phyloP scores from a whole-genome alignment of 2,113 vertebrate species.

The Nothoprocta pentlandii region DNA sequence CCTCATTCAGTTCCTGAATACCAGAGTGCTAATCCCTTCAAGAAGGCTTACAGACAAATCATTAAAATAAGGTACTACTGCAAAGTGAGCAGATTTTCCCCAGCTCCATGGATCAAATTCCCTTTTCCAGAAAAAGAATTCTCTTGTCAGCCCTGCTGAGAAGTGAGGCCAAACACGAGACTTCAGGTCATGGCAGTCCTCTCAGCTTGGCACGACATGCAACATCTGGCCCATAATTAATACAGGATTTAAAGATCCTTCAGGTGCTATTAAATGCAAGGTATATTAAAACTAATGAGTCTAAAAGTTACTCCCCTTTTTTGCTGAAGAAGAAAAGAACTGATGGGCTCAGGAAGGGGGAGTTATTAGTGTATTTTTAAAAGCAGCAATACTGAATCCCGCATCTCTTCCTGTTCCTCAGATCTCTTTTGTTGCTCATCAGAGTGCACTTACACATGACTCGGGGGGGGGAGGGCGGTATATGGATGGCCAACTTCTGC shows the following conservation, averaged over 20 bases:
- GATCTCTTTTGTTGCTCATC: not conserved
- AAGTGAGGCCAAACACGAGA: not conserved
- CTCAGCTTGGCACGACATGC: not conserved
- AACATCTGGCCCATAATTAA: conserved; percentile 60
- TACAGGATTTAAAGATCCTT: conserved; percentile 37
- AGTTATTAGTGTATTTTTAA: not conserved
- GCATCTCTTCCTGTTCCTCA: conserved; percentile 4
- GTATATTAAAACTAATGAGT: not conserved
- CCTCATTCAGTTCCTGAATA: not conserved
- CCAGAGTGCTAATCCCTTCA: not conserved
- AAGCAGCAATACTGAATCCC: not conserved
- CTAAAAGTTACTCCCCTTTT: not conserved
- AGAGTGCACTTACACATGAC: not conserved
- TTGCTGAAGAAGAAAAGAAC: not conserved
- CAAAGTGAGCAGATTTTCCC: not conserved
- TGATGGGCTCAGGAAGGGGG: not conserved
- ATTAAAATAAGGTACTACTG: not conserved
- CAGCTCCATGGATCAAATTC: not conserved
- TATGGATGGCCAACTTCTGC: conserved; percentile 15
- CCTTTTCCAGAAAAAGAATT: not conserved
- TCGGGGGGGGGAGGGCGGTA: not conserved
- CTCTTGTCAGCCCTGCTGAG: not conserved
- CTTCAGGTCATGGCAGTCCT: not conserved
- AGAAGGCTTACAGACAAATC: not conserved
- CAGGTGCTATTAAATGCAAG: conserved; percentile 30